Percentiles rank a stretch among this genome's conserved stretches.
Conservation (phyloP, 2,888 invertebrate genomes). For the Eilema griseolum region DNA sequence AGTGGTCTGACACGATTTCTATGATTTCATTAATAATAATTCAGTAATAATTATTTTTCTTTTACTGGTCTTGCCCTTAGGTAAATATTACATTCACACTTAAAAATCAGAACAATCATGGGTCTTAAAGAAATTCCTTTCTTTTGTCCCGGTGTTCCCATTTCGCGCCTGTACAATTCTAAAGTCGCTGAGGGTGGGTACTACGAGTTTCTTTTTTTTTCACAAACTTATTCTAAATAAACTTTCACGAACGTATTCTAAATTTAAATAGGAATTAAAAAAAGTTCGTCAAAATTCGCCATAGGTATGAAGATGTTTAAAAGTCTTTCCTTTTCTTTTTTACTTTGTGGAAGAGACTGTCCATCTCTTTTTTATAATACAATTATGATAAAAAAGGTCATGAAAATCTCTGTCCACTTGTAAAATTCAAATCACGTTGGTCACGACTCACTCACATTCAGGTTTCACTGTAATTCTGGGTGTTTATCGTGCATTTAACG, state of each 20-base stretch:
- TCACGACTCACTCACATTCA: constrained; percentile 83
- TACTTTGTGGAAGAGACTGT: neutral
- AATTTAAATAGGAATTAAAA: neutral
- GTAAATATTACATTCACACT: neutral
- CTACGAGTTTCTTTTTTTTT: neutral
- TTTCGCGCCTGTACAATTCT: neutral
- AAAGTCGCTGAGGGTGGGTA: neutral
- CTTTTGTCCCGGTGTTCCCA: neutral
- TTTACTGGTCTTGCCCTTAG: neutral
- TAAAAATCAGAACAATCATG: neutral
- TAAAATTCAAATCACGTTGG: constrained; percentile 83
- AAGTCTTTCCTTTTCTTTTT: neutral
- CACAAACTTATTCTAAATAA: too few relatives aligned
- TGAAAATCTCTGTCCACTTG: constrained; percentile 72
- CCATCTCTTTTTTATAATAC: constrained; percentile 34
- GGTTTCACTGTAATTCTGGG: constrained; percentile 87
- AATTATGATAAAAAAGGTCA: constrained; percentile 72
- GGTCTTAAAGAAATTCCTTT: neutral
- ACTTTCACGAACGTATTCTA: neutral
- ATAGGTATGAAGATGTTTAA: neutral
- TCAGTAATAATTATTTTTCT: neutral
- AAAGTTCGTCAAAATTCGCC: neutral
- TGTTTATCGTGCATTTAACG: constrained; percentile 88
- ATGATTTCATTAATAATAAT: too few relatives aligned
- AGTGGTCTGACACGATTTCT: neutral